A percentile compares a stretch with the other conserved stretches of the same genome.
phyloP scores from a whole-genome alignment of 2,888 invertebrate species.

The Ramazzottius varieornatus region DNA sequence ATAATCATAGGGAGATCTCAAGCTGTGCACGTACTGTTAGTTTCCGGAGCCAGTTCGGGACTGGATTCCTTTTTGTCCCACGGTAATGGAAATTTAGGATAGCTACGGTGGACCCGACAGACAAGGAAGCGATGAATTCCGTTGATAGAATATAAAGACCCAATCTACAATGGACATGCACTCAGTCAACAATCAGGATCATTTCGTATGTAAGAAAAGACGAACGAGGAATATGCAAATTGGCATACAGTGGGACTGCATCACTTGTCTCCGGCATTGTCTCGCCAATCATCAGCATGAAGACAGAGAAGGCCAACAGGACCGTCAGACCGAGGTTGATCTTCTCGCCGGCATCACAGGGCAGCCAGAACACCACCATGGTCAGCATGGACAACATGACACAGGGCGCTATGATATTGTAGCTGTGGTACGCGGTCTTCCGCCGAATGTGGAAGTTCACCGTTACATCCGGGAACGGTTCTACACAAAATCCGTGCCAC shows the following conservation, averaged over 20 bases:
- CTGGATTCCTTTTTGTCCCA: background rate
- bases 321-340: slow-evolving; percentile 25
- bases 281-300: slow-evolving; percentile 26
- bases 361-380: slow-evolving; percentile 23
- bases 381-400: slow-evolving; percentile 22
- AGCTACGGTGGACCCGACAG: background rate
- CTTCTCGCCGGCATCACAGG: slow-evolving; percentile 24
- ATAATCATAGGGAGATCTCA: too few species aligned
- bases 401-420: slow-evolving; percentile 23
- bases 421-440: slow-evolving; percentile 19
- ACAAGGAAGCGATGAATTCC: background rate
- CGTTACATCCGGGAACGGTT: slow-evolving; percentile 22
- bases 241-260: slow-evolving; percentile 26
- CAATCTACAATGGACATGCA: too few species aligned
- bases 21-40: too few species aligned
- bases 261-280: slow-evolving; percentile 27
- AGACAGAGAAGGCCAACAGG: slow-evolving; percentile 25
- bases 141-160: background rate
- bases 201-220: background rate
- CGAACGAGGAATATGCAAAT: slow-evolving; percentile 6
- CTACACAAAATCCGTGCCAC: too few species aligned
- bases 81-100: slow-evolving; percentile 2
- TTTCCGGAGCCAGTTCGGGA: background rate
- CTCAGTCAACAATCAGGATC: background rate
- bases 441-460: slow-evolving; percentile 19